Evolutionary conservation across 2,888 invertebrate genomes (phyloP), one percentile per base, ranked within the genome.

Genomic region (Coronaproctus castanopsis): DNA sequence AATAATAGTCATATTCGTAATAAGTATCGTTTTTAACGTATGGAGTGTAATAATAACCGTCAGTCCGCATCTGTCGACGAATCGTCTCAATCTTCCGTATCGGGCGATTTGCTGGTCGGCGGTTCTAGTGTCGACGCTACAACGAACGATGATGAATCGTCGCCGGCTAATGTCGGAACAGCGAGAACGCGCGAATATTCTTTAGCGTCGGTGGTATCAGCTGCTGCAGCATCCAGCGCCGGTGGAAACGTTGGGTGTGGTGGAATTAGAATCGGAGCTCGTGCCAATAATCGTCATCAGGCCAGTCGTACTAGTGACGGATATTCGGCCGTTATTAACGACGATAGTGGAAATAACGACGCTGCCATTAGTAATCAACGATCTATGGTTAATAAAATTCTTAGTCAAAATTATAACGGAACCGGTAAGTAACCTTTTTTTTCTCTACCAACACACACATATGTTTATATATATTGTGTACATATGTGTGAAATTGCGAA

Each of bases 321-420:
- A 36, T 36, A 5, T 14, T 36, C 36, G 5, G 5, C 36, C 5
- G 36, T 36, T 10, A 54, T 50, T 21, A 58, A 54, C n/a, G n/a
- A 54, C 2, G 48, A 54, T 5, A 54, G 58, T 5, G 54, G 54
- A 23, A 58, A 58, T 49, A 54, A 58, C 21, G 54, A 58, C 49
- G 14, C 36, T 36, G 14, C 36, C 36, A 14, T 36, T 14, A 36
- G 36, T 14, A 5, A 36, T 14, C 36, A 14, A 36, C 14, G 8
- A 5, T 36, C 36, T 36, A 8, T 14, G 14, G 36, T 36, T 10
- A 54, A 54, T 21, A 58, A 54, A 23, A 21, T 58, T 1, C 49
- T 58, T 5, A 54, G 58, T 5, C 58, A 58, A 23, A 58, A 58
- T 49, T 58, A 58, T 23, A 58, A 58, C 49, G 58, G 58, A 22